Conservation (phyloP, 2,797 vertebrate species). For the Gadopsis bispinosus region DNA sequence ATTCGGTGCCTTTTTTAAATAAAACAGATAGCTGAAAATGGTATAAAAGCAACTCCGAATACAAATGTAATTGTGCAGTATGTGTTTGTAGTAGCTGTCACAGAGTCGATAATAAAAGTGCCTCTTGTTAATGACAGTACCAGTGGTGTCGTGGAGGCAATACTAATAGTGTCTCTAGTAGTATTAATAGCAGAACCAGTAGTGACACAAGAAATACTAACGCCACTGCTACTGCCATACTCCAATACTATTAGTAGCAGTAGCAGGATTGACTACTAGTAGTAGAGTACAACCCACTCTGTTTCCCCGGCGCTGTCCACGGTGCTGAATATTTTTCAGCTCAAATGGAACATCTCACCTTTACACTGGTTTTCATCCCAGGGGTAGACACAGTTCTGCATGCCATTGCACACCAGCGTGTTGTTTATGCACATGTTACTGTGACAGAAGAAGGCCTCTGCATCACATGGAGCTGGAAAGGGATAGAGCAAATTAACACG, state of each 20-base stretch:
- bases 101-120: no score
- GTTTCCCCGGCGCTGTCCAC: no score
- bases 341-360: constrained; percentile 85
- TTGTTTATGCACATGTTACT: constrained; percentile 99
- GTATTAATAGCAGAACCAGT: background rate
- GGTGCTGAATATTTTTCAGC: constrained; percentile 3
- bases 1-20: background rate
- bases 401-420: constrained; percentile 96
- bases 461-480: constrained; percentile 94
- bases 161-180: background rate
- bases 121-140: background rate
- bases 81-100: no score
- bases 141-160: background rate
- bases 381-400: constrained; percentile 98
- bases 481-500: constrained; percentile 19
- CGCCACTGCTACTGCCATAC: background rate
- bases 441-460: constrained; percentile 97
- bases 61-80: background rate
- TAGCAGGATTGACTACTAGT: background rate
- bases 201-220: background rate
- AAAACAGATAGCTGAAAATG: background rate
- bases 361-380: constrained; percentile 99
- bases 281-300: no score
- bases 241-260: background rate
- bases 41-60: background rate